These are phyloP conservation scores for Martes martes DNA, from an alignment of 2,113 vertebrate species.

Conservation along the genomic window DNA sequence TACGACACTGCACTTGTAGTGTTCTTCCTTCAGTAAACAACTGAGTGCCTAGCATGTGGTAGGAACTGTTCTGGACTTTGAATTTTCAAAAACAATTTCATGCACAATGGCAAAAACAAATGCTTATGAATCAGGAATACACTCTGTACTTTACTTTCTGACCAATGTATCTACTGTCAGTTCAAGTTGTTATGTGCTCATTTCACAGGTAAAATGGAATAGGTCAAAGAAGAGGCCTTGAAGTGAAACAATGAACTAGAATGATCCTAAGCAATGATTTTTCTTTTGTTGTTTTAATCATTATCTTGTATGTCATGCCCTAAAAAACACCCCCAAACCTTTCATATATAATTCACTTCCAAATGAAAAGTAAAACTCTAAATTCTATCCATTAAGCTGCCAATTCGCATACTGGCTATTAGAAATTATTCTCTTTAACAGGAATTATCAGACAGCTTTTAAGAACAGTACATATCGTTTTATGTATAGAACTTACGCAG, in stretches of 20 bases:
- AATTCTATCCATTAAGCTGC: neutral
- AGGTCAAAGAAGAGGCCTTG: neutral
- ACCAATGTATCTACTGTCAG: neutral
- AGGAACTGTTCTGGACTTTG: neutral
- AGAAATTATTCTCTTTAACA: neutral
- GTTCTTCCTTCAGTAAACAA: neutral
- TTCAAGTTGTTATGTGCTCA: neutral
- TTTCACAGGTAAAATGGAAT: constrained; percentile 1
- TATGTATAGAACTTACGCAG: neutral
- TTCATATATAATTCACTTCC: neutral
- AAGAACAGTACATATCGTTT: neutral
- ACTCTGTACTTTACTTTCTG: neutral
- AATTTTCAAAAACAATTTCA: constrained; percentile 8
- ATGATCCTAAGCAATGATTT: neutral
- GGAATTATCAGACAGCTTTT: neutral
- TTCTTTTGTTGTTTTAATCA: neutral
- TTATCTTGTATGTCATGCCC: neutral
- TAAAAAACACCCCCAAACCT: neutral
- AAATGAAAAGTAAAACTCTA: constrained; percentile 37
- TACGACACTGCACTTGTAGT: neutral
- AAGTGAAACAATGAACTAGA: constrained; percentile 26
- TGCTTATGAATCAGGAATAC: neutral
- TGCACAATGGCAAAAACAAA: neutral
- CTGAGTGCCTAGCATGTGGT: neutral
- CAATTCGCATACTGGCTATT: neutral